Evolutionary conservation across 1,140 invertebrate species (phyloP).

Genomic region (Aphelenchoides fujianensis): DNA sequence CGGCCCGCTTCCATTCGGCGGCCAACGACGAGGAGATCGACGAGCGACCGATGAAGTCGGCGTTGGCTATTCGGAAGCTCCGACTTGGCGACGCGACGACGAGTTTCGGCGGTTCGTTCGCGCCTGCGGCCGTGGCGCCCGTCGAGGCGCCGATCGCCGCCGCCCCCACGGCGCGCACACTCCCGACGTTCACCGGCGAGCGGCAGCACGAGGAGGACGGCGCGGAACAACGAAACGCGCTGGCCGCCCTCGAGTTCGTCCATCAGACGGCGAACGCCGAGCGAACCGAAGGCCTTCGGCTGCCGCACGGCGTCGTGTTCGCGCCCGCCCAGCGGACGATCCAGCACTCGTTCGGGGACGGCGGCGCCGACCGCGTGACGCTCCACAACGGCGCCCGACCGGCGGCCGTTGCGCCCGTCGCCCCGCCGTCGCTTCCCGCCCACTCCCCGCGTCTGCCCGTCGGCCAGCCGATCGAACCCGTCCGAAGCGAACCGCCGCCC

Average conservation of each 20-base stretch:
- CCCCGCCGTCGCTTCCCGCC: neutral
- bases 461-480: neutral
- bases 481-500: neutral
- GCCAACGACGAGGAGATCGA: neutral
- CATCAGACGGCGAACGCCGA: neutral
- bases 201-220: no score
- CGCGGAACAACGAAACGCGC: neutral
- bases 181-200: neutral
- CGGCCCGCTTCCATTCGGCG: no score
- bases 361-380: neutral
- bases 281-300: neutral
- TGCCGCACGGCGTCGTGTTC: neutral
- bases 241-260: neutral
- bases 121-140: no score
- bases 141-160: neutral
- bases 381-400: neutral
- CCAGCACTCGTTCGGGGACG: neutral
- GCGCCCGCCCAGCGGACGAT: neutral
- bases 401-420: neutral
- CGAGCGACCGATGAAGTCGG: constrained; percentile 15
- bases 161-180: neutral
- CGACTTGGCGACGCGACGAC: constrained; percentile 1
- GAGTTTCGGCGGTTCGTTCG: constrained; percentile 11
- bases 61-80: constrained; percentile 17
- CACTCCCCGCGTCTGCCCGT: neutral